Base-by-base conservation (phyloP, 2,797 vertebrate species). In the Malurus splendens region DNA sequence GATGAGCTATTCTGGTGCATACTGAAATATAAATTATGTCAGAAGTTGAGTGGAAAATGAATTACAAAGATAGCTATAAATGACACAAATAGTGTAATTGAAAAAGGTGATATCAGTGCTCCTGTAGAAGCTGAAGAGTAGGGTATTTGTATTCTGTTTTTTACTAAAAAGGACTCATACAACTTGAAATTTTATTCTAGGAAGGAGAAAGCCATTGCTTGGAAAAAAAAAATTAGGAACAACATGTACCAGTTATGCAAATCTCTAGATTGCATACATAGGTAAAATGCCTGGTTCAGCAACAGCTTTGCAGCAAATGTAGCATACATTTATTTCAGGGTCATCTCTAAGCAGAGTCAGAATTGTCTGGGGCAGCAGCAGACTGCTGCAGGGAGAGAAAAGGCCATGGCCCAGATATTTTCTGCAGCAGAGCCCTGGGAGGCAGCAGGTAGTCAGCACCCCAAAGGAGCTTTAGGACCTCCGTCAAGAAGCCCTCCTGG, bases 211-310 rank as follows among this genome's bases (percentile, higher is more conserved):
- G 18, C 98, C 97, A 9, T 96, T 98, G 38, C 89, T 98, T 23
- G 98, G 96, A 71, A 93, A 97, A 97, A 97, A 36, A 27, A 57
- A 59, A 14, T 3, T 4, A 41, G 90, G 93, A 96, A 92, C 87
- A 98, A 98, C 76, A 97, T 98, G 97, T 98, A 98, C 95, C 98
- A 99, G 96, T 94, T 99, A 52, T 98, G 98, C 91, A 98, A 97
- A 85, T 98, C 98, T 54, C 97, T 98, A 30, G 97, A 98, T 84
- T 98, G 98, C 48, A 97, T 98, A 96, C 98, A 98, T 95, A 98
- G 98, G 98, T 98, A 90, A 44, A 92, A 52, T n/a, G 42, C 9
- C 19, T 75, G 41, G 38, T 48, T 33, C 32, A 42, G 64, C 25
- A 36, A 52, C 24, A 57, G 32, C 64, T 72, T 62, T 33, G 47